phyloP scores from a whole-genome alignment of 2,113 vertebrate genomes.

The Anas platyrhynchos region DNA sequence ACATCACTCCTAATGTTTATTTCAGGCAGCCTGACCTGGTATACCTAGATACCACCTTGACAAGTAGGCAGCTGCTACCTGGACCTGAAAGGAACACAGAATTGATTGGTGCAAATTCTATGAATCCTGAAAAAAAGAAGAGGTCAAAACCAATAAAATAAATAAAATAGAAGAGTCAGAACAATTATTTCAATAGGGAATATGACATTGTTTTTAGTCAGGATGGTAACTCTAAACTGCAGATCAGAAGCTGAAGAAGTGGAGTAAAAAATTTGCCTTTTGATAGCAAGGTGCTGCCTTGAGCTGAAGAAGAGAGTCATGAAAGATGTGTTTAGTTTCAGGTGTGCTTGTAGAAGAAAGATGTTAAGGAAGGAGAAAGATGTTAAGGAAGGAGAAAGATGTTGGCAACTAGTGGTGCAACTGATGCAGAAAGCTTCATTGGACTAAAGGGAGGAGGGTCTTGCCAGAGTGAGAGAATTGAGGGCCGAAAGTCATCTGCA shows the following conservation, averaged over 20 bases:
- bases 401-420: background rate
- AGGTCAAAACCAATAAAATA: background rate
- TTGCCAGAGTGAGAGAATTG: background rate
- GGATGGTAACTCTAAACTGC: background rate
- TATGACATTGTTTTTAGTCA: background rate
- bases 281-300: background rate
- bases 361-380: background rate
- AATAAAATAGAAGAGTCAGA: background rate
- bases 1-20: background rate
- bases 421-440: fast-evolving
- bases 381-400: background rate
- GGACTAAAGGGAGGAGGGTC: background rate
- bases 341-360: background rate
- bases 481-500: background rate
- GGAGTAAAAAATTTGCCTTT: background rate
- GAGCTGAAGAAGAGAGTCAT: background rate
- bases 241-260: background rate
- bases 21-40: background rate
- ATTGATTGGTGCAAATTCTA: fast-evolving
- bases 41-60: background rate
- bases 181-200: background rate
- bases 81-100: background rate
- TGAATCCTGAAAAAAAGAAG: background rate
- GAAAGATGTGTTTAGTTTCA: background rate
- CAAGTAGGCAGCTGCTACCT: background rate